A percentile compares a stretch with the other conserved stretches of the same genome.
Conservation (phyloP, 2,113 vertebrate species). For the Ramphastos sulfuratus region DNA sequence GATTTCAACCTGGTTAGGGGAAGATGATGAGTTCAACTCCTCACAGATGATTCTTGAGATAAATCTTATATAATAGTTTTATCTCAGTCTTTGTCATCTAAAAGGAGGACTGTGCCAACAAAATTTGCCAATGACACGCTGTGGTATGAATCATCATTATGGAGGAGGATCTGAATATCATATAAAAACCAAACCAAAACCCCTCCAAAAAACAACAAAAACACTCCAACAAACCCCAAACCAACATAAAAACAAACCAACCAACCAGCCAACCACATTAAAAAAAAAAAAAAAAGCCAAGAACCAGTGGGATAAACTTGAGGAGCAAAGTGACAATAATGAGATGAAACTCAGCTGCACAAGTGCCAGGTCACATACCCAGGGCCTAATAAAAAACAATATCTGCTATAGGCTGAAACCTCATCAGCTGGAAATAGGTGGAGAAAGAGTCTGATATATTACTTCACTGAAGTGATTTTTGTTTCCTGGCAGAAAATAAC, state of each 20-base stretch:
- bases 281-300: too few relatives aligned
- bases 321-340: neutral
- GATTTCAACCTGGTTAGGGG: neutral
- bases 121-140: slow-evolving; percentile 54
- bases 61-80: slow-evolving; percentile 54
- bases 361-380: slow-evolving; percentile 3
- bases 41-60: slow-evolving; percentile 18
- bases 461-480: slow-evolving; percentile 1
- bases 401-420: neutral
- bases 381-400: neutral
- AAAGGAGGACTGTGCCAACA: slow-evolving; percentile 5
- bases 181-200: neutral
- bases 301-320: neutral
- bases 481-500: slow-evolving; percentile 24
- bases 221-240: too few relatives aligned
- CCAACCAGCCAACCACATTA: too few relatives aligned
- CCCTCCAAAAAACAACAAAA: too few relatives aligned
- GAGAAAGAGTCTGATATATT: slow-evolving; percentile 2
- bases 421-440: slow-evolving; percentile 26
- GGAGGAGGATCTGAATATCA: slow-evolving; percentile 33
- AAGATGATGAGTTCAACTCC: neutral
- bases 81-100: neutral
- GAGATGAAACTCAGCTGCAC: slow-evolving; percentile 10
- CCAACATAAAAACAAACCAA: too few relatives aligned
- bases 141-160: slow-evolving; percentile 49